Conservation (phyloP, 2,797 vertebrate species). For the Delichon dasypus region DNA sequence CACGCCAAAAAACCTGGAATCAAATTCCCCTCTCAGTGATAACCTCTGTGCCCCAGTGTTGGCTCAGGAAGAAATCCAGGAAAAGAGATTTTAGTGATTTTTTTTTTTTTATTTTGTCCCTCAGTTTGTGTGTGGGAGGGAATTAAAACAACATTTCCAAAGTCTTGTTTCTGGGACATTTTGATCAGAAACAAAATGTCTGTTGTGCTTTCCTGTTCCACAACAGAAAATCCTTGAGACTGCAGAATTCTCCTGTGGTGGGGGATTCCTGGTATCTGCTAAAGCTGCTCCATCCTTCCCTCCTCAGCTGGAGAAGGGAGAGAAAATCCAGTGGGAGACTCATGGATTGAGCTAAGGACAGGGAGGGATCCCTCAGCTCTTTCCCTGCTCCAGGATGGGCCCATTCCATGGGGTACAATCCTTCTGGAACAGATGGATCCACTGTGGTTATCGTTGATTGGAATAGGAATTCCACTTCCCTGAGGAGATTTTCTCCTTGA, state of each 20-base stretch:
- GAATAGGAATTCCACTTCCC: not conserved
- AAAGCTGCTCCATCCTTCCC: not conserved
- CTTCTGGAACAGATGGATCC: not conserved
- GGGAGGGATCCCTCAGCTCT: not conserved
- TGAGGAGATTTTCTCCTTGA: not conserved
- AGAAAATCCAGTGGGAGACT: not conserved
- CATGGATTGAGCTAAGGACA: not conserved
- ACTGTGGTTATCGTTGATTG: not conserved
- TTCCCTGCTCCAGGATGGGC: not conserved
- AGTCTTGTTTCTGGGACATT: constrained; percentile 2
- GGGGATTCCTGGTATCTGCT: not conserved
- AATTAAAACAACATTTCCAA: constrained; percentile 8
- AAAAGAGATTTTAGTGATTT: not conserved
- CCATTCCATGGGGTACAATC: not conserved
- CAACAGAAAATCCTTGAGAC: not conserved
- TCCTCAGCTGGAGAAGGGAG: not conserved
- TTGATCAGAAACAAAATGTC: not conserved
- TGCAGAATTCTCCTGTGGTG: not conserved
- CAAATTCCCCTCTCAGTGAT: not conserved
- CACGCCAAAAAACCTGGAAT: not conserved
- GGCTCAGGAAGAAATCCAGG: not conserved
- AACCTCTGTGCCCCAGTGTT: not conserved
- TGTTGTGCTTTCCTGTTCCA: not conserved
- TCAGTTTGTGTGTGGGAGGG: not conserved
- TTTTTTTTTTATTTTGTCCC: not conserved